These are phyloP conservation scores for Meteorus sp. DNA, from an alignment of 1,140 invertebrate genomes.

Conservation along the genomic window DNA sequence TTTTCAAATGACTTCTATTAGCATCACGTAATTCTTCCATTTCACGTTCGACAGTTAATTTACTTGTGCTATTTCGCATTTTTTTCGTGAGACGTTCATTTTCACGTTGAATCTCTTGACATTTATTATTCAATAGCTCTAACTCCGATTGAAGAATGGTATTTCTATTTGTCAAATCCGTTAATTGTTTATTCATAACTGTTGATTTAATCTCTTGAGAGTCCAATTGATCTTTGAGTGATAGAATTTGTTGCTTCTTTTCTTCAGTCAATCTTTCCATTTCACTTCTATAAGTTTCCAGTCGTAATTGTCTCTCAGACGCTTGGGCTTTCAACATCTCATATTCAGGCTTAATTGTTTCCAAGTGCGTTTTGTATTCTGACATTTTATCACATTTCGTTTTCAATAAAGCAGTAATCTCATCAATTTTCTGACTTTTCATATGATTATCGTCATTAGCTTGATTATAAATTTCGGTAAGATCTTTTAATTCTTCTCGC, in stretches of 20 bases:
- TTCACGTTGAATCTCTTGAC: slow-evolving; percentile 19
- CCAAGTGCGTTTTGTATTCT: slow-evolving; percentile 47
- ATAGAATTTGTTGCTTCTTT: slow-evolving; percentile 27
- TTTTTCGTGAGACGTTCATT: slow-evolving; percentile 37
- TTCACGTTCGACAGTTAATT: slow-evolving; percentile 32
- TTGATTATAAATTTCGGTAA: slow-evolving; percentile 33
- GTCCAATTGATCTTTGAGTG: slow-evolving; percentile 37
- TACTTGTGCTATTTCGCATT: slow-evolving; percentile 45
- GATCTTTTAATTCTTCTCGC: slow-evolving; percentile 31
- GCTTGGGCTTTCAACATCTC: slow-evolving; percentile 41
- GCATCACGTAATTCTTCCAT: slow-evolving; percentile 42
- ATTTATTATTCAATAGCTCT: slow-evolving; percentile 32
- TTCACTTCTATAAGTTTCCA: slow-evolving; percentile 44
- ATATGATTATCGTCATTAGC: slow-evolving; percentile 32
- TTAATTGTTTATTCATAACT: slow-evolving; percentile 38
- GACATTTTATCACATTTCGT: slow-evolving; percentile 46
- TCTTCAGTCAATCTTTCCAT: slow-evolving; percentile 36
- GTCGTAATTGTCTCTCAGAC: slow-evolving; percentile 28
- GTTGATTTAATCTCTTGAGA: slow-evolving; percentile 33
- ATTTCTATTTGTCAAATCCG: slow-evolving; percentile 39
- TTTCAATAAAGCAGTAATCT: slow-evolving; percentile 42
- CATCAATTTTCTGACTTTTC: slow-evolving; percentile 36
- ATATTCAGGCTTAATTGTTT: slow-evolving; percentile 43
- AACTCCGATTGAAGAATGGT: slow-evolving; percentile 27
- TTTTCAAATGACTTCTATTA: slow-evolving; percentile 41